These are phyloP conservation scores for Euwallacea fornicatus DNA, from an alignment of 1,140 invertebrate species.

Conservation along the genomic window DNA sequence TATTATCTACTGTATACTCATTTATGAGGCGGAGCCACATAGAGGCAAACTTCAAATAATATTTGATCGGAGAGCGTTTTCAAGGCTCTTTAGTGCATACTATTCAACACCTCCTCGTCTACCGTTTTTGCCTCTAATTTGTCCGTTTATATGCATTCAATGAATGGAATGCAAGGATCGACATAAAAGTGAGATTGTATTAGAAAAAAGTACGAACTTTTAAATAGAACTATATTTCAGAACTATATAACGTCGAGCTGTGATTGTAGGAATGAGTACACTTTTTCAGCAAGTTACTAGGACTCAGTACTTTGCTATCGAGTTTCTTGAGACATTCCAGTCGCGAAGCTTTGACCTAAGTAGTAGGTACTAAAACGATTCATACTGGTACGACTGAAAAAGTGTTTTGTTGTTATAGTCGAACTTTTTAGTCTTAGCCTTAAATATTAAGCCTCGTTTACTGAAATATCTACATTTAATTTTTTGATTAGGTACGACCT, in stretches of 20 bases:
- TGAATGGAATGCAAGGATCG: constrained; percentile 50
- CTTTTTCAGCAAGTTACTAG: constrained; percentile 35
- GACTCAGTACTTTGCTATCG: too few relatives aligned
- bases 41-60: constrained; percentile 1
- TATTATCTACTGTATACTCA: too few relatives aligned
- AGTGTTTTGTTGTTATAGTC: constrained; percentile 44
- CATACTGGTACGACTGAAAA: constrained; percentile 30
- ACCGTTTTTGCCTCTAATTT: constrained; percentile 37
- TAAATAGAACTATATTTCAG: constrained; percentile 34
- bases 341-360: too few relatives aligned
- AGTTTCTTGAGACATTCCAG: too few relatives aligned
- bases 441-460: constrained; percentile 8
- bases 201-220: constrained; percentile 49
- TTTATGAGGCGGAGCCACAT: background rate
- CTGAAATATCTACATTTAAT: constrained; percentile 19
- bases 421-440: constrained; percentile 43
- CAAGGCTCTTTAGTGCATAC: too few relatives aligned
- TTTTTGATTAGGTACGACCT: background rate
- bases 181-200: constrained; percentile 55
- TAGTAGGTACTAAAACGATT: background rate
- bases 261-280: constrained; percentile 49
- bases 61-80: background rate
- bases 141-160: constrained; percentile 49
- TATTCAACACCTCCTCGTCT: too few relatives aligned
- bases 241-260: constrained; percentile 45